phyloP scores from a whole-genome alignment of 2,797 vertebrate species.

The Acanthurus tractus region DNA sequence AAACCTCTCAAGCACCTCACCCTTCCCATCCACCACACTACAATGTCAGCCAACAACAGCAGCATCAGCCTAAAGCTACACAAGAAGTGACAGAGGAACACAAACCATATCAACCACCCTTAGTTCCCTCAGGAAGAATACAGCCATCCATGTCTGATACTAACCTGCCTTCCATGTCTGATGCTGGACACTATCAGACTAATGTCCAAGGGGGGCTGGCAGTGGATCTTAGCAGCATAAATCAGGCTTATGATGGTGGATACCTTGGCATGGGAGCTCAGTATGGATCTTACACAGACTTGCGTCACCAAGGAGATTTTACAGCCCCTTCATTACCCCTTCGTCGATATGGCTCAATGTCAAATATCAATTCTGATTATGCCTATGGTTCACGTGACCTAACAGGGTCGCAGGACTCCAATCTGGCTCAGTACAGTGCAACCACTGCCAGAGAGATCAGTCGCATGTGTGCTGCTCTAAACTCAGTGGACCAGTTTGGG shows the following conservation, averaged over 20 bases:
- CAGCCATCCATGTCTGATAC: constrained; percentile 97
- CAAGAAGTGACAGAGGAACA: constrained; percentile 80
- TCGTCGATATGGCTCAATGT: constrained; percentile 95
- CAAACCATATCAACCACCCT: constrained; percentile 84
- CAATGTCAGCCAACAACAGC: constrained; percentile 85
- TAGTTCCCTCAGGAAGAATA: constrained; percentile 87
- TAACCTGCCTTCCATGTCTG: constrained; percentile 88
- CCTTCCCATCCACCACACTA: constrained; percentile 70
- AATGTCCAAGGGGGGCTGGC: constrained; percentile 89
- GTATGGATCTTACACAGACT: constrained; percentile 96
- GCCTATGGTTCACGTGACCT: constrained; percentile 88
- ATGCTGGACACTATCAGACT: constrained; percentile 89
- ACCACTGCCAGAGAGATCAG: constrained; percentile 98
- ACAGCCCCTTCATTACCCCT: constrained; percentile 90
- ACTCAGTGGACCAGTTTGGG: constrained; percentile 95
- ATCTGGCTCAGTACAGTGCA: constrained; percentile 97
- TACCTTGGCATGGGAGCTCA: constrained; percentile 93
- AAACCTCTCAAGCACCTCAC: constrained; percentile 78
- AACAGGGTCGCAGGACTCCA: constrained; percentile 91
- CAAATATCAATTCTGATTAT: constrained; percentile 96
- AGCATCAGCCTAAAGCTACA: constrained; percentile 69
- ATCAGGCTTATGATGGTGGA: constrained; percentile 91
- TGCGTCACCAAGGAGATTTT: constrained; percentile 92
- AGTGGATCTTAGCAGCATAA: constrained; percentile 93
- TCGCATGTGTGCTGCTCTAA: constrained; percentile 98